Evolutionary conservation across 2,113 vertebrate genomes (phyloP).

Genomic region (Nothocercus nigrocapillus): DNA sequence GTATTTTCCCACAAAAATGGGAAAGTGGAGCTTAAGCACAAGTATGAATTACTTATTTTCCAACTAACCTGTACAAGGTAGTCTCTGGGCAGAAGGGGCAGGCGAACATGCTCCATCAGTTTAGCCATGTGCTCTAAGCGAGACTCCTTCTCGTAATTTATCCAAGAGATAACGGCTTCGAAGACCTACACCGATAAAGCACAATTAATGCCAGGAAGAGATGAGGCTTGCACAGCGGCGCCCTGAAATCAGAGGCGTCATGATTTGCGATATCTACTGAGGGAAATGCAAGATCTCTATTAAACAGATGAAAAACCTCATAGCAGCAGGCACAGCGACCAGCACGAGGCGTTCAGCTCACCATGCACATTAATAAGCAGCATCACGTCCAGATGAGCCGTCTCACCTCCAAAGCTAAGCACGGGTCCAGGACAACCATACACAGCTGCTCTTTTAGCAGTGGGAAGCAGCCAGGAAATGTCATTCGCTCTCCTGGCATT

Average conservation of each 20-base stretch:
- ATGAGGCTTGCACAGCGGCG: neutral
- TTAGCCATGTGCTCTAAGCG: slow-evolving; percentile 94
- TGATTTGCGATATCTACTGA: fast-evolving
- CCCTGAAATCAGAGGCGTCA: neutral
- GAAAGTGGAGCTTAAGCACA: neutral
- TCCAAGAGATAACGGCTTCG: slow-evolving; percentile 95
- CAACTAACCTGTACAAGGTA: slow-evolving; percentile 92
- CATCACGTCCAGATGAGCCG: slow-evolving; percentile 18
- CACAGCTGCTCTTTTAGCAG: neutral
- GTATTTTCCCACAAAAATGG: neutral
- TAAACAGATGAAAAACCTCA: neutral
- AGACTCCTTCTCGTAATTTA: slow-evolving; percentile 91
- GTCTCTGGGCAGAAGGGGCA: slow-evolving; percentile 92
- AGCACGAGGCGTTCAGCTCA: neutral
- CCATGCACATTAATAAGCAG: neutral
- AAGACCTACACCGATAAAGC: slow-evolving; percentile 84
- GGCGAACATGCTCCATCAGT: slow-evolving; percentile 94
- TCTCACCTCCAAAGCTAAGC: neutral
- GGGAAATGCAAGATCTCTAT: neutral
- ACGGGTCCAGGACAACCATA: neutral
- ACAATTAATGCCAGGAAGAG: neutral
- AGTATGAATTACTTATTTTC: neutral
- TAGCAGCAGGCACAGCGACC: neutral
- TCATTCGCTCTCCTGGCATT: slow-evolving; percentile 38
- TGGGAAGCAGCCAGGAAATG: slow-evolving; percentile 50